Evolutionary conservation across 2,113 vertebrate genomes (phyloP).

Genomic region (Craseonycteris thonglongyai): DNA sequence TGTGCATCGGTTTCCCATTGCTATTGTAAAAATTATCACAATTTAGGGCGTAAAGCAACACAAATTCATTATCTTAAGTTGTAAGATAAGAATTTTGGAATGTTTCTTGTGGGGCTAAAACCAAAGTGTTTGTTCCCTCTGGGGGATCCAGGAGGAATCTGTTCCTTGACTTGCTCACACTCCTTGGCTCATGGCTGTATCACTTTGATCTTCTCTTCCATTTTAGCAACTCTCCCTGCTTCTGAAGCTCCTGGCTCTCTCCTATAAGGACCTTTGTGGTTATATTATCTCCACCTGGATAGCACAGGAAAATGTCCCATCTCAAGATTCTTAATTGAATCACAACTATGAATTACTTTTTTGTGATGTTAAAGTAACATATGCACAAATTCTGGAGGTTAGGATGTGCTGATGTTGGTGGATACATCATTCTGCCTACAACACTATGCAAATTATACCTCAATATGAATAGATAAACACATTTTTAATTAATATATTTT

Average conservation of each 20-base stretch:
- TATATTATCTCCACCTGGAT: neutral
- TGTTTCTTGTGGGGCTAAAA: neutral
- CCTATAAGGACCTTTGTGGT: neutral
- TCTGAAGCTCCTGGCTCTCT: neutral
- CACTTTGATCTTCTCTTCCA: neutral
- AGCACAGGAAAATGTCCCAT: neutral
- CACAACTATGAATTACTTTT: neutral
- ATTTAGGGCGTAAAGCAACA: neutral
- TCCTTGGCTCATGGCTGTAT: neutral
- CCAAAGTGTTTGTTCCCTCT: neutral
- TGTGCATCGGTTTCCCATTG: neutral
- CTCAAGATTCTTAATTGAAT: neutral
- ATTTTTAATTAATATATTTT: neutral
- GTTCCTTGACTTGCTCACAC: rapidly evolving
- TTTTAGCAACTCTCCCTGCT: neutral
- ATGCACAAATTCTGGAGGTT: neutral
- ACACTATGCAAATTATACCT: neutral
- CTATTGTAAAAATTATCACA: neutral
- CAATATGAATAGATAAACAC: neutral
- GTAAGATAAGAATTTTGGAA: neutral
- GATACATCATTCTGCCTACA: neutral
- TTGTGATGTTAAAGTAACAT: neutral
- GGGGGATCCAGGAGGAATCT: neutral
- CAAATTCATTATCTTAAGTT: neutral
- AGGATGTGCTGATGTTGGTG: neutral